Base-by-base conservation (phyloP, 2,113 vertebrate genomes). In the Ochotona princeps region DNA sequence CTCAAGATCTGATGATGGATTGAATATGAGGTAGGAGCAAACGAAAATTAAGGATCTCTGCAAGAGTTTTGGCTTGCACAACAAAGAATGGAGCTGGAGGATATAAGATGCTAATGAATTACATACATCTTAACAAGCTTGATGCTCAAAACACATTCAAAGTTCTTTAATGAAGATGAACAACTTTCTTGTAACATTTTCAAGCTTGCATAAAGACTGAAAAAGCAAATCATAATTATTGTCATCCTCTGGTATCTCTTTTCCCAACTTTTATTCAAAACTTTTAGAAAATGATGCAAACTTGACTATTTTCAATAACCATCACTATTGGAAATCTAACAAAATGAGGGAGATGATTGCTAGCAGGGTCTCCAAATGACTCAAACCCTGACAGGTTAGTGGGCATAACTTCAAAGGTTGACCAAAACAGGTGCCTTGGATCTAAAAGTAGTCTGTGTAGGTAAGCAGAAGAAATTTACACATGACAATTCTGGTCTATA, bases 61-160 rank as follows among this genome's bases (percentile, higher is more conserved):
- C 72, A 70, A 85, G 38, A 38, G 23, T 57, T 95, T 95, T 89
- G 88, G 57, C 84, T 79, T 70, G 6, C 28, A 28, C 21, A 86
- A 44, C 28, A 51, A 84, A 85, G 70, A 76, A 63, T 63, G 57
- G 23, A 86, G 49, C 20, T 81, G 85, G 51, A 47, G 25, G 28
- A 13, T 65, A 18, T 83, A 73, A 28, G 13, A 57, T 32, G 54
- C 49, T 51, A 79, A 91, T 51, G 66, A 81, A 21, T 76, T 75
- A 76, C 25, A 4, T 63, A 23, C 1, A 38, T 51, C 83, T 81
- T 1, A 2, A 63, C 70, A 78, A 78, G 72, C 8, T 54, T 57
- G 23, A 85, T n/a, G 38, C 9, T 3, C 49, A 63, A 63, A 83
- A 57, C 10, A 25, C 26, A 72, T 63, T 32, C n/a, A 63, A 30